A percentile compares a stretch with the other conserved stretches of the same genome.
phyloP scores from a whole-genome alignment of 64 coral and sea anemone species.

The Montipora capricornis region DNA sequence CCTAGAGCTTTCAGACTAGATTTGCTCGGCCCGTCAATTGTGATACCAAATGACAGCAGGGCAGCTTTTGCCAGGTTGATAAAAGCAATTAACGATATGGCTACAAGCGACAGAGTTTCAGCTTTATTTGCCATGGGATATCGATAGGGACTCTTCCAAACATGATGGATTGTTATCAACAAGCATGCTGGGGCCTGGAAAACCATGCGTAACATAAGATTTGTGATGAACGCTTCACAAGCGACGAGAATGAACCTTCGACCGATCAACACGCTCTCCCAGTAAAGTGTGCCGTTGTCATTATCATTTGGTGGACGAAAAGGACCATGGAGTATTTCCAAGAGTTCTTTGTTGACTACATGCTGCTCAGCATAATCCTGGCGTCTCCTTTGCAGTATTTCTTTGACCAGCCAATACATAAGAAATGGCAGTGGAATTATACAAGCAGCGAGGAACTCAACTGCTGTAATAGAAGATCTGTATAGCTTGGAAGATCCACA shows the following conservation, averaged over 20 bases:
- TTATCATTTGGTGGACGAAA: neutral
- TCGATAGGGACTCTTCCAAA: conserved; percentile 57
- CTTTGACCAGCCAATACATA: conserved; percentile 7
- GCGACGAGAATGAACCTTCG: conserved; percentile 69
- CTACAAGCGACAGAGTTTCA: conserved; percentile 66
- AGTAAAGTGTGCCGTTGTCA: conserved; percentile 58
- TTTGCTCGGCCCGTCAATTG: too few relatives aligned
- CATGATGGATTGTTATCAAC: conserved; percentile 66
- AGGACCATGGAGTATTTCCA: conserved; percentile 51
- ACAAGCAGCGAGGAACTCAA: conserved; percentile 18
- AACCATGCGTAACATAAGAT: conserved; percentile 45
- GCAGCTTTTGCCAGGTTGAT: conserved; percentile 22
- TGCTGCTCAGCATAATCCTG: neutral
- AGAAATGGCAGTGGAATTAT: conserved; percentile 49
- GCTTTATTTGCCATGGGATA: conserved; percentile 44
- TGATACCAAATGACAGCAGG: too few relatives aligned
- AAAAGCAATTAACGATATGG: conserved; percentile 57
- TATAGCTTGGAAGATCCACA: conserved; percentile 37
- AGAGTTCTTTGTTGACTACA: too few relatives aligned
- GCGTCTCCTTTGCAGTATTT: neutral
- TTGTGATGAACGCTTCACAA: conserved; percentile 64
- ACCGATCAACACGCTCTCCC: conserved; percentile 92
- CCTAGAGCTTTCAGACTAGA: too few relatives aligned
- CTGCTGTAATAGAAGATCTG: neutral
- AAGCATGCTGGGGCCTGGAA: conserved; percentile 51